phyloP scores from a whole-genome alignment of 1,140 invertebrate species.

The Bombus confusus region DNA sequence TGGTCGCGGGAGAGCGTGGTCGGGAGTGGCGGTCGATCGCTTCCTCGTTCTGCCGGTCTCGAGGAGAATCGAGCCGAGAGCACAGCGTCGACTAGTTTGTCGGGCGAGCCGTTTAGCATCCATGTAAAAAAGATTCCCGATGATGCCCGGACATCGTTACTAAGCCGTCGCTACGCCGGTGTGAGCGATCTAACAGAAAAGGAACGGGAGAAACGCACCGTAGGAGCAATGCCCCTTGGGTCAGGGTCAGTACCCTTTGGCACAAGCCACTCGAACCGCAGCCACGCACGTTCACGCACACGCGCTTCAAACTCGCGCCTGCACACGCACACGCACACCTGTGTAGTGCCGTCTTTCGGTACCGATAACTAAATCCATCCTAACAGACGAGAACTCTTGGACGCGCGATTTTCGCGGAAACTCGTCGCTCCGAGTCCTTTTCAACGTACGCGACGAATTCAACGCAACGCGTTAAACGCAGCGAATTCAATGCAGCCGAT shows the following conservation, averaged over 20 bases:
- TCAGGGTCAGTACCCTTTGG: slow-evolving; percentile 82
- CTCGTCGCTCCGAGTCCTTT: too few relatives aligned
- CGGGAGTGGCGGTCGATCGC: slow-evolving; percentile 16
- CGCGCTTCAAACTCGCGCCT: slow-evolving; percentile 21
- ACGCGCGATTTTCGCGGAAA: not conserved
- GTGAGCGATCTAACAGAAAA: slow-evolving; percentile 79
- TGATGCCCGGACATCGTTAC: slow-evolving; percentile 66
- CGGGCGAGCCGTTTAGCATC: slow-evolving; percentile 35
- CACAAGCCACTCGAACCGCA: slow-evolving; percentile 64
- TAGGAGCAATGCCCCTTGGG: slow-evolving; percentile 80
- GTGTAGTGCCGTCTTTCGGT: slow-evolving; percentile 7
- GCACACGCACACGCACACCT: slow-evolving; percentile 50
- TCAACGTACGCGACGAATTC: too few relatives aligned
- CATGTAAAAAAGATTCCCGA: slow-evolving; percentile 49
- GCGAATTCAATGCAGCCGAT: too few relatives aligned
- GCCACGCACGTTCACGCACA: slow-evolving; percentile 54
- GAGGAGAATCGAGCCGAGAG: not conserved
- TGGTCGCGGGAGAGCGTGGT: not conserved
- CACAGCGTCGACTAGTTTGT: not conserved
- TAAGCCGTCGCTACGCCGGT: slow-evolving; percentile 67
- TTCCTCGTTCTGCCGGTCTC: slow-evolving; percentile 31
- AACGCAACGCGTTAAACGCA: too few relatives aligned
- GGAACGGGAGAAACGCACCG: slow-evolving; percentile 76
- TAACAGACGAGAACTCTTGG: not conserved
- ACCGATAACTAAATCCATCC: slow-evolving; percentile 5